These are phyloP conservation scores for Porites lobata DNA, from an alignment of 92 coral and sea anemone species.

Conservation along the genomic window DNA sequence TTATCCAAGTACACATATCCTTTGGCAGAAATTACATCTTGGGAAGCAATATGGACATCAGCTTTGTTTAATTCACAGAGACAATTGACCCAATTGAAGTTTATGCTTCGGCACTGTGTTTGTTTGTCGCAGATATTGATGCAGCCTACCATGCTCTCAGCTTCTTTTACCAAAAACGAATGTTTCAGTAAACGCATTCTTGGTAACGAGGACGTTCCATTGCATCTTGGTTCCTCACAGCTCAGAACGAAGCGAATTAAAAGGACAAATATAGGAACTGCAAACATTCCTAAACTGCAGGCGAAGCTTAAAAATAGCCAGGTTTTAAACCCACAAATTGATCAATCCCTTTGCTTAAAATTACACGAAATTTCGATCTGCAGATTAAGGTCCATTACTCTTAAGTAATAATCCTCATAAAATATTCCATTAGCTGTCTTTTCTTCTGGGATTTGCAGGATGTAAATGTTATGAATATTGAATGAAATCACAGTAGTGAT, in stretches of 20 bases:
- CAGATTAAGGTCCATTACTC: no score
- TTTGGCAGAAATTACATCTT: background rate
- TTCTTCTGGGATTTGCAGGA: no score
- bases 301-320: no score
- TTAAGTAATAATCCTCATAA: no score
- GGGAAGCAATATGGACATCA: slow-evolving; percentile 14
- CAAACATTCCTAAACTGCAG: background rate
- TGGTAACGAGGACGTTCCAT: slow-evolving; percentile 13
- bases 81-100: background rate
- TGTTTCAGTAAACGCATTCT: background rate
- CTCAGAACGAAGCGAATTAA: background rate
- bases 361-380: no score
- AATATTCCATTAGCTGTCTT: no score
- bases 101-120: background rate
- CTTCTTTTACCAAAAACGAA: background rate
- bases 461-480: no score
- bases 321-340: no score
- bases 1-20: slow-evolving; percentile 3
- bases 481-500: no score
- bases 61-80: slow-evolving; percentile 16
- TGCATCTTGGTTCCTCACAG: background rate
- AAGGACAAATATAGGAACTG: background rate
- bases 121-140: background rate
- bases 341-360: no score
- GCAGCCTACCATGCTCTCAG: background rate